These are phyloP conservation scores for Tetramorium simillimum DNA, from an alignment of 1,140 invertebrate species.

Conservation along the genomic window DNA sequence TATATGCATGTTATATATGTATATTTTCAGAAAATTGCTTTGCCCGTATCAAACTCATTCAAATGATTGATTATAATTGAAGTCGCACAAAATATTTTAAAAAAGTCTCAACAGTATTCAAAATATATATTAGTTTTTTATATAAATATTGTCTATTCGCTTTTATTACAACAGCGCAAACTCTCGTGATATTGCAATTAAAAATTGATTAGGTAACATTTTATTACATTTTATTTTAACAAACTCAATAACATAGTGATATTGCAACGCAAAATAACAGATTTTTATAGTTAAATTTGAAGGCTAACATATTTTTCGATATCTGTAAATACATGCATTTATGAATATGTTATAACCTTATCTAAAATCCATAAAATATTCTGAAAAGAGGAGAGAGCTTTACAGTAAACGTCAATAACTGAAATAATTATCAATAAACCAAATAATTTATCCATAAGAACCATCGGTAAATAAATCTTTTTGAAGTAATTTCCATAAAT, in stretches of 20 bases:
- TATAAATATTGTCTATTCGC: not conserved
- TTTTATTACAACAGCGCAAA: not conserved
- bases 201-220: not conserved
- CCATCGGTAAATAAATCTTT: not conserved
- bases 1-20: no score
- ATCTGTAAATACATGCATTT: not conserved
- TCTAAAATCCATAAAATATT: conserved; percentile 27
- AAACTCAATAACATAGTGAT: not conserved
- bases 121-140: not conserved
- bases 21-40: not conserved
- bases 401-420: not conserved
- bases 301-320: not conserved
- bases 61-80: not conserved
- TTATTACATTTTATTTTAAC: not conserved
- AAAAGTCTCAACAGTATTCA: not conserved
- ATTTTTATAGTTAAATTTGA: not conserved
- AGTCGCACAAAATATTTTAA: not conserved
- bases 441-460: conserved; percentile 4
- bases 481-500: not conserved
- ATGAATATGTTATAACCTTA: not conserved
- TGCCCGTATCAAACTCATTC: not conserved
- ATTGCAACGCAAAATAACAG: conserved; percentile 15
- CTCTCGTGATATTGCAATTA: not conserved
- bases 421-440: conserved; percentile 24
- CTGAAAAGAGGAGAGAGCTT: not conserved